Percentiles rank a stretch among this genome's conserved stretches.
Evolutionary conservation across 2,888 invertebrate species (phyloP).

Genomic region (Hecatera dysodea): DNA sequence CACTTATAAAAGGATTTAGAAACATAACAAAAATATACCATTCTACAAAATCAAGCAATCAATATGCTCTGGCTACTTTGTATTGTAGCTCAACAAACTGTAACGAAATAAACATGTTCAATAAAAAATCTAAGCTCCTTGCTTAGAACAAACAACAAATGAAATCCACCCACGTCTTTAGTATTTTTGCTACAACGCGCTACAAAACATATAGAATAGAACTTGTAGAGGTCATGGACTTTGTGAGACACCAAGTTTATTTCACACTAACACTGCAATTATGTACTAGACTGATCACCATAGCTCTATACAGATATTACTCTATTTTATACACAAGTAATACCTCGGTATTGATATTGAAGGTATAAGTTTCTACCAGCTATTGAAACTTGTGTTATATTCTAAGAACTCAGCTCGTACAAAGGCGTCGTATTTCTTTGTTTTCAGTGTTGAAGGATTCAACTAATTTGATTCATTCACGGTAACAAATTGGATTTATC

Average conservation of each 20-base stretch:
- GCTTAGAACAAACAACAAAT: constrained; percentile 43
- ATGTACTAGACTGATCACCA: constrained; percentile 19
- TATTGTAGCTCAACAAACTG: constrained; percentile 22
- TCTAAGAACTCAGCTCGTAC: constrained; percentile 14
- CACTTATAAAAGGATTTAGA: neutral
- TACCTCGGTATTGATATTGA: constrained; percentile 23
- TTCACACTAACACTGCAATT: constrained; percentile 26
- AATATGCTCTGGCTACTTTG: constrained; percentile 5
- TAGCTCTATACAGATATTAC: constrained; percentile 20
- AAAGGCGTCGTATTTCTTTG: constrained; percentile 45
- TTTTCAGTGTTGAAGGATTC: constrained; percentile 24
- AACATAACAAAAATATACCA: neutral
- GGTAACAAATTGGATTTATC: constrained; percentile 43
- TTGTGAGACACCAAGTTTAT: constrained; percentile 32
- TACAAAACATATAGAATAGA: constrained; percentile 34
- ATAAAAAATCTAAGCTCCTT: constrained; percentile 39
- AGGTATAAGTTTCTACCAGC: constrained; percentile 21
- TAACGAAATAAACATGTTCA: constrained; percentile 21
- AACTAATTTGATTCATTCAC: constrained; percentile 36
- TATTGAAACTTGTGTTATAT: constrained; percentile 23
- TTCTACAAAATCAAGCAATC: constrained; percentile 20
- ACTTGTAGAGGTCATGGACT: constrained; percentile 50
- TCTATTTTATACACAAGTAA: constrained; percentile 34
- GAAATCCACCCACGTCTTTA: constrained; percentile 38
- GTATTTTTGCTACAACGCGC: constrained; percentile 37